These are phyloP conservation scores for Fukomys damarensis DNA, from an alignment of 2,113 vertebrate species.

Conservation along the genomic window DNA sequence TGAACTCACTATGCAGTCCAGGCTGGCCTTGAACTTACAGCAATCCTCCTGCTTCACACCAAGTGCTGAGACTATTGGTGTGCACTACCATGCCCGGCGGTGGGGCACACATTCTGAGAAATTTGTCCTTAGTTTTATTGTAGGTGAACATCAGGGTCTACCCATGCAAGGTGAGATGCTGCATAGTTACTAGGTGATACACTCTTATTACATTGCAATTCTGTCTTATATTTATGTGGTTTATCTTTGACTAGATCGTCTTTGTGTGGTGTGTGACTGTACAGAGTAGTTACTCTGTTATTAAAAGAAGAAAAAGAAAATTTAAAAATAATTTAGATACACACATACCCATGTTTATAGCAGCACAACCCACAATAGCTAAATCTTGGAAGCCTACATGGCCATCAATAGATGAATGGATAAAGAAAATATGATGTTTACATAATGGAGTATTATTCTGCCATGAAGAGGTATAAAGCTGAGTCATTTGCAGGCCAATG, in stretches of 20 bases:
- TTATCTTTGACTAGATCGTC: neutral
- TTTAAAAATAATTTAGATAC: neutral
- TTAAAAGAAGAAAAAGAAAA: neutral
- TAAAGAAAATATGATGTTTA: neutral
- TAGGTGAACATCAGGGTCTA: neutral
- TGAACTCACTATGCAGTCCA: too few species aligned
- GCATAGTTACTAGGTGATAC: neutral
- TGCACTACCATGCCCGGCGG: too few species aligned
- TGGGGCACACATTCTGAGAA: neutral
- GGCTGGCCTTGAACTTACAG: too few species aligned
- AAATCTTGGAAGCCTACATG: neutral
- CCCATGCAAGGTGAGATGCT: neutral
- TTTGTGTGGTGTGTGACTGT: neutral
- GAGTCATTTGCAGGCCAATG: neutral
- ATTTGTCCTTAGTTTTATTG: neutral
- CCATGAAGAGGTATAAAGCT: neutral
- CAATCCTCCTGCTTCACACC: too few species aligned
- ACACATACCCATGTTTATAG: neutral
- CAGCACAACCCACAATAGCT: neutral
- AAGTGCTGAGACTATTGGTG: too few species aligned
- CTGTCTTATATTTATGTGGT: neutral
- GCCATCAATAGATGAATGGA: neutral
- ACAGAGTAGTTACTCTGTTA: neutral
- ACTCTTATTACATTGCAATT: neutral
- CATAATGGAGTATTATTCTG: neutral